A percentile compares a stretch with the other conserved stretches of the same genome.
Conservation (phyloP, 30 jellyfish, hydroid and myxozoan species). For the Calvadosia cruxmelitensis region DNA sequence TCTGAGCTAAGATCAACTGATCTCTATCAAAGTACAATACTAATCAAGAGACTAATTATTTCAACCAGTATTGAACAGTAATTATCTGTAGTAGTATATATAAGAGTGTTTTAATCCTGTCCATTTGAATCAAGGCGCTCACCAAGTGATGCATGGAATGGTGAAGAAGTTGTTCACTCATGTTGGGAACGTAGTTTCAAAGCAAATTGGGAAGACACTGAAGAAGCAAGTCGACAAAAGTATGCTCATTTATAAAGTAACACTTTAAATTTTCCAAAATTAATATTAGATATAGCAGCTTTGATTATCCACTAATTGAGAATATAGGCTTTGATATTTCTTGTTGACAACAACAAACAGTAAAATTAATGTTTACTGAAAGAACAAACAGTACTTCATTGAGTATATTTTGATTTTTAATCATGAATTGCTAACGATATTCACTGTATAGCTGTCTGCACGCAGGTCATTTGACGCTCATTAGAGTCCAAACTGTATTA, state of each 20-base stretch:
- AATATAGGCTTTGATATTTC: no score
- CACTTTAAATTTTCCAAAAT: neutral
- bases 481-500: no score
- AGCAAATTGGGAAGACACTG: conserved; percentile 25
- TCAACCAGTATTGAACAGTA: neutral
- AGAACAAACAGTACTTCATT: no score
- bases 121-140: conserved; percentile 47
- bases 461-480: no score
- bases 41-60: neutral
- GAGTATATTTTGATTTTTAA: no score
- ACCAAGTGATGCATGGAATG: conserved; percentile 80
- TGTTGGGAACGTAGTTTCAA: conserved; percentile 47
- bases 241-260: neutral
- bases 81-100: neutral
- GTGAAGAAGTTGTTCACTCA: conserved; percentile 69
- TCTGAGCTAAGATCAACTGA: no score
- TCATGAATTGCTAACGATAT: no score
- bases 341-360: no score
- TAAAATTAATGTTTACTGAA: no score
- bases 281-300: neutral
- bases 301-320: no score
- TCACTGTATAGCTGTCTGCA: no score
- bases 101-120: neutral
- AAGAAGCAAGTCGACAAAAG: conserved; percentile 10
- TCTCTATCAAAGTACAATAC: no score